Evolutionary conservation across 1,140 invertebrate species (phyloP).

Genomic region (Drosophila fuyamai): DNA sequence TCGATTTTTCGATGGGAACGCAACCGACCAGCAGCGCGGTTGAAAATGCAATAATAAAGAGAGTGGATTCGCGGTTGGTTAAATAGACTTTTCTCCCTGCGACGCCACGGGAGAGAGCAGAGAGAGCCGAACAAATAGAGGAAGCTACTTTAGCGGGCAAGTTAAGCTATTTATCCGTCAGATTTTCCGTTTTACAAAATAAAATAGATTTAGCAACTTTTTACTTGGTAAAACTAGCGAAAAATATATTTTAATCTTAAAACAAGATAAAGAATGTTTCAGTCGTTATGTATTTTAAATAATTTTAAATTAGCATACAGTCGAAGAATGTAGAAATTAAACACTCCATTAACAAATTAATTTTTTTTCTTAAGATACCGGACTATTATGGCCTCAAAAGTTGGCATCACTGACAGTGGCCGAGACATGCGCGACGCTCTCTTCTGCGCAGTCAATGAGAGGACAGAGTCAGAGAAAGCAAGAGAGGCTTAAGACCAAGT

Average conservation of each 20-base stretch:
- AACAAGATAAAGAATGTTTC: too few species aligned
- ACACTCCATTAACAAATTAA: too few species aligned
- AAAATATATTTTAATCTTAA: too few species aligned
- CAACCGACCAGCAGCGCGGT: constrained; percentile 5
- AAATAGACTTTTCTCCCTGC: not conserved
- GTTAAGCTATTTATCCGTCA: constrained; percentile 1
- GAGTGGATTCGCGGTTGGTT: not conserved
- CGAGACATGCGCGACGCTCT: constrained; percentile 1
- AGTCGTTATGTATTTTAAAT: too few species aligned
- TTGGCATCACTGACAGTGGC: not conserved
- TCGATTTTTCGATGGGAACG: not conserved
- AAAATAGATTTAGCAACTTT: too few species aligned
- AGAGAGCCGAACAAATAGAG: not conserved
- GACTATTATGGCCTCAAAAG: not conserved
- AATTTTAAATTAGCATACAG: too few species aligned
- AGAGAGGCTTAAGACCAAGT: not conserved
- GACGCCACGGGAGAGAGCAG: not conserved
- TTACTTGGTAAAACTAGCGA: not conserved
- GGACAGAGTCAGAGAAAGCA: not conserved
- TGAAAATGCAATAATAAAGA: constrained; percentile 12
- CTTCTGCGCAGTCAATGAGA: not conserved
- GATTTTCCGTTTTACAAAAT: not conserved
- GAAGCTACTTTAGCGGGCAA: not conserved
- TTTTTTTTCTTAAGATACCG: too few species aligned
- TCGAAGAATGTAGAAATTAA: too few species aligned